Evolutionary conservation across 2,797 vertebrate species (phyloP).

Genomic region (Perodicticus potto): DNA sequence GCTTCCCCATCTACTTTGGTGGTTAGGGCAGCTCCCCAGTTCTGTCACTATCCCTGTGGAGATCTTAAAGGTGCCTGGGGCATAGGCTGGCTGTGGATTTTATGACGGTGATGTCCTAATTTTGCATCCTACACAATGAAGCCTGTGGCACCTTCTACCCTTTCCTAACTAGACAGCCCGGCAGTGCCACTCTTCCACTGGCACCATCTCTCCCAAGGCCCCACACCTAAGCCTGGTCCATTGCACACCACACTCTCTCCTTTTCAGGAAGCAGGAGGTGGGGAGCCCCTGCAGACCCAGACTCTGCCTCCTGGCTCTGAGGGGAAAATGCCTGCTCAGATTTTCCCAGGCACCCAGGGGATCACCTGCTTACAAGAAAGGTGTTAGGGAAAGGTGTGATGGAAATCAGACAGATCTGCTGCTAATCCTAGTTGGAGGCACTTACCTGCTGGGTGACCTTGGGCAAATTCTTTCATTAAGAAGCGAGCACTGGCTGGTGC

Average conservation of each 20-base stretch:
- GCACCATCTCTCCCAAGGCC: neutral
- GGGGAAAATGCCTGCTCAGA: neutral
- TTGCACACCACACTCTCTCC: neutral
- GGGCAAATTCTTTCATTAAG: slow-evolving; percentile 22
- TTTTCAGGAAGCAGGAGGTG: slow-evolving; percentile 11
- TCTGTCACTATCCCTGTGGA: neutral
- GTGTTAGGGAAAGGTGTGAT: neutral
- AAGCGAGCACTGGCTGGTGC: neutral
- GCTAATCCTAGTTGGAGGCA: neutral
- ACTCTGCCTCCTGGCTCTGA: neutral
- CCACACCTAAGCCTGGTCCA: neutral
- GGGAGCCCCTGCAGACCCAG: neutral
- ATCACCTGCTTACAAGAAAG: neutral
- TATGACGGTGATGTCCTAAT: neutral
- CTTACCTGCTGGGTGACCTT: slow-evolving; percentile 28
- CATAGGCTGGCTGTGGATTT: neutral
- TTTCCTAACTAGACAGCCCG: neutral
- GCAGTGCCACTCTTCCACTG: neutral
- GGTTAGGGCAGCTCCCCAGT: neutral
- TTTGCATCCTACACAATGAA: neutral
- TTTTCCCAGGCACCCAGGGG: slow-evolving; percentile 5
- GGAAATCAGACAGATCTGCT: neutral
- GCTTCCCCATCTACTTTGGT: neutral
- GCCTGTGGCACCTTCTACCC: neutral
- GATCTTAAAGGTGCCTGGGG: neutral